A percentile compares a stretch with the other conserved stretches of the same genome.
These are phyloP conservation scores for Amphiprion ocellaris DNA, from an alignment of 2,113 vertebrate species.

Conservation along the genomic window DNA sequence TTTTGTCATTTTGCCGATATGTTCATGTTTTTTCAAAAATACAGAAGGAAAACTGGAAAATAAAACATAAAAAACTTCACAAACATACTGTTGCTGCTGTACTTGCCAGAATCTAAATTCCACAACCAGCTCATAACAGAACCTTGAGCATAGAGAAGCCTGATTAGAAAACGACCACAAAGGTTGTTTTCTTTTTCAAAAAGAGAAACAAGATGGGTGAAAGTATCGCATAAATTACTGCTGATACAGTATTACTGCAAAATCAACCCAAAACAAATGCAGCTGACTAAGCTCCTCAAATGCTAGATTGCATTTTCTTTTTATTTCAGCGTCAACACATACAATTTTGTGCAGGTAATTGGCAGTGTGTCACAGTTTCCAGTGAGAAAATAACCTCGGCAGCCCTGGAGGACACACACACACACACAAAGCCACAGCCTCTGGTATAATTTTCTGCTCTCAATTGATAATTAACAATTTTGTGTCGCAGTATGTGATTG, in stretches of 20 bases:
- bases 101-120: too few relatives aligned
- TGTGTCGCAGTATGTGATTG: conserved; percentile 61
- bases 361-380: conserved; percentile 8
- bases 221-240: too few relatives aligned
- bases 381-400: conserved; percentile 26
- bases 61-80: too few relatives aligned
- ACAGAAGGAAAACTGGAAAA: too few relatives aligned
- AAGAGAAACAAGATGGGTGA: too few relatives aligned
- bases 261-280: background rate
- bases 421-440: conserved; percentile 8
- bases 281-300: background rate
- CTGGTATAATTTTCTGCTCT: conserved; percentile 50
- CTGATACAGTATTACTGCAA: background rate
- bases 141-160: too few relatives aligned
- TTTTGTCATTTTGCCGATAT: too few relatives aligned
- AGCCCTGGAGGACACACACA: conserved; percentile 17
- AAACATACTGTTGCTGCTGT: too few relatives aligned
- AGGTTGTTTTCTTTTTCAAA: too few relatives aligned
- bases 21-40: too few relatives aligned
- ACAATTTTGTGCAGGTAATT: conserved; percentile 12
- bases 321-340: background rate
- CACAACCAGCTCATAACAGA: too few relatives aligned
- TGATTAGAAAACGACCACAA: too few relatives aligned
- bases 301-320: background rate
- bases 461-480: conserved; percentile 67